These are phyloP conservation scores for Euproctis similis DNA, from an alignment of 2,888 invertebrate genomes.

Conservation along the genomic window DNA sequence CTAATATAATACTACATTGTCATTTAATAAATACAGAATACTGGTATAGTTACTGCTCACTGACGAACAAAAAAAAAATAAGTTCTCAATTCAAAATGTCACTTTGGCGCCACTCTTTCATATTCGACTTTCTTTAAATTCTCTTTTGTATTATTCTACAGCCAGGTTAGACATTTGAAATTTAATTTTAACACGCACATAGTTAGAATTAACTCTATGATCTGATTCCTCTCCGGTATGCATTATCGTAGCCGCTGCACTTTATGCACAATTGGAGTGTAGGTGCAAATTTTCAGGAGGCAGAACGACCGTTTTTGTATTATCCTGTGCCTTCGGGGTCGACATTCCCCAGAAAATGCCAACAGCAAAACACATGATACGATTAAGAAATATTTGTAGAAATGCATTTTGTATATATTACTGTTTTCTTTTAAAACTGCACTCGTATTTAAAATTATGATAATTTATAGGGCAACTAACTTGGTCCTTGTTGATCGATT, in stretches of 20 bases:
- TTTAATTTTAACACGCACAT: background rate
- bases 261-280: constrained; percentile 28
- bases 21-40: constrained; percentile 53
- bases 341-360: constrained; percentile 28
- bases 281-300: constrained; percentile 53
- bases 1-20: constrained; percentile 39
- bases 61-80: background rate
- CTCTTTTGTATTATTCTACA: background rate
- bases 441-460: constrained; percentile 12
- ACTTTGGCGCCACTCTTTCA: background rate
- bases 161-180: too few relatives aligned
- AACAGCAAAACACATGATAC: constrained; percentile 34
- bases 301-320: constrained; percentile 42
- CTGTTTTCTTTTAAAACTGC: constrained; percentile 7
- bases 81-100: background rate
- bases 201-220: background rate
- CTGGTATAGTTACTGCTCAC: too few relatives aligned
- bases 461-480: constrained; percentile 4
- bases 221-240: background rate
- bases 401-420: constrained; percentile 51
- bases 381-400: constrained; percentile 38
- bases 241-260: constrained; percentile 25
- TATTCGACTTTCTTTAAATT: background rate
- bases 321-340: constrained; percentile 27
- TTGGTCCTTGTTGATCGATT: constrained; percentile 31